Evolutionary conservation across 2,113 vertebrate genomes (phyloP).

Genomic region (Raja brachyura): DNA sequence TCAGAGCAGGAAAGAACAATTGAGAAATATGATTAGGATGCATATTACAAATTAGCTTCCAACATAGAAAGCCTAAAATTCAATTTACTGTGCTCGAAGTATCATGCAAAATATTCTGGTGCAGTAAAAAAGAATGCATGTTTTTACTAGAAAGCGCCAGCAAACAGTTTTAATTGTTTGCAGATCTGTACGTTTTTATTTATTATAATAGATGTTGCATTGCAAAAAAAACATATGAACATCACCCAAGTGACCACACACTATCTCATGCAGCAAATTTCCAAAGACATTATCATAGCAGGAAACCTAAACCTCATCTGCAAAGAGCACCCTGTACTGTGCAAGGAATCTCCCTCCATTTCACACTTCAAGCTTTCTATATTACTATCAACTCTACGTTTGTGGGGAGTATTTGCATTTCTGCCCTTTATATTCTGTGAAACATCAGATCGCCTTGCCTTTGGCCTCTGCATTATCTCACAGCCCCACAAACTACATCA

Average conservation of each 20-base stretch:
- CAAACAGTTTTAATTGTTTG: background rate
- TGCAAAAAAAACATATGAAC: background rate
- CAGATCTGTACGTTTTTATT: background rate
- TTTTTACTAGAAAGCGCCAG: conserved; percentile 1
- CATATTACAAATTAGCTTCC: background rate
- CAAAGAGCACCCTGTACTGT: background rate
- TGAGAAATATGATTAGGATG: background rate
- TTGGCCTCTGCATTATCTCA: too few species aligned
- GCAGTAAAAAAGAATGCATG: background rate
- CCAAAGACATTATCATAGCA: background rate
- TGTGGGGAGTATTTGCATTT: background rate
- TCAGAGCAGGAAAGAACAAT: background rate
- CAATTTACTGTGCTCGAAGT: background rate
- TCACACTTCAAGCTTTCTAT: background rate
- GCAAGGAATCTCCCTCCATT: background rate
- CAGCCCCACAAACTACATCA: too few species aligned
- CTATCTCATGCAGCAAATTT: background rate
- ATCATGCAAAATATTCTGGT: background rate
- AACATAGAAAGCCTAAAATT: background rate
- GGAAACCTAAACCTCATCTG: background rate
- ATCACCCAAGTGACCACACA: background rate
- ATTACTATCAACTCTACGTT: background rate
- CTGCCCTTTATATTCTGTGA: background rate
- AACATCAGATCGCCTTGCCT: background rate
- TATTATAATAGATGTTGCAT: background rate